Conservation (phyloP, 2,888 invertebrate genomes). For the Nymphalis urticae region DNA sequence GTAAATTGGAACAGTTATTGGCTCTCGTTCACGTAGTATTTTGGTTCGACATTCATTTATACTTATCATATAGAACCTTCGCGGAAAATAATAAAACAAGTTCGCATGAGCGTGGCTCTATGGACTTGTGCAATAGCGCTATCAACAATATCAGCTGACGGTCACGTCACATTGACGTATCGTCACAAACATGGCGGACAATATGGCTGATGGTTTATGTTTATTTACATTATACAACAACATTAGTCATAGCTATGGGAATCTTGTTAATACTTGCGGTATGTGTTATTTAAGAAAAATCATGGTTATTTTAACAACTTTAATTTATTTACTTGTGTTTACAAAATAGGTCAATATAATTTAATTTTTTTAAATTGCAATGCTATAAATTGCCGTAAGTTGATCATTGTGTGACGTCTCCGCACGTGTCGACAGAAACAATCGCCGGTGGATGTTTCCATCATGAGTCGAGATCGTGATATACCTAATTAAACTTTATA, state of each 20-base stretch:
- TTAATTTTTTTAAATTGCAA: background rate
- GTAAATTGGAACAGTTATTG: slow-evolving; percentile 23
- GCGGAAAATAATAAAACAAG: slow-evolving; percentile 35
- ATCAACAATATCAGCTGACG: slow-evolving; percentile 66
- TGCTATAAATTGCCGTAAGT: background rate
- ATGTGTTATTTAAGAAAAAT: background rate
- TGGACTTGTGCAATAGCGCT: slow-evolving; percentile 35
- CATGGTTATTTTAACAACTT: background rate
- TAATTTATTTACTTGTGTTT: background rate
- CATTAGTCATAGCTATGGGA: slow-evolving; percentile 41
- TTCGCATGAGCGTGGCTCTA: slow-evolving; percentile 26
- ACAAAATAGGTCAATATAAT: background rate
- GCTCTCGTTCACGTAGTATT: slow-evolving; percentile 7
- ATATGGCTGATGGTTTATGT: slow-evolving; percentile 63
- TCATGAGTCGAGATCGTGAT: slow-evolving; percentile 13
- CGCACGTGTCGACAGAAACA: slow-evolving; percentile 7
- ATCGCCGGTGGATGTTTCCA: background rate
- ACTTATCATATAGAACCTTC: slow-evolving; percentile 33
- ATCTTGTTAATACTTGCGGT: slow-evolving; percentile 11
- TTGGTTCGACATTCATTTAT: slow-evolving; percentile 17
- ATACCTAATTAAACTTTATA: slow-evolving; percentile 10
- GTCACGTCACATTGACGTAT: slow-evolving; percentile 65
- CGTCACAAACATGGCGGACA: slow-evolving; percentile 65
- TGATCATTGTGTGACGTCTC: background rate
- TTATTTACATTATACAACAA: slow-evolving; percentile 59